These are phyloP conservation scores for Anhinga rufa DNA, from an alignment of 2,113 vertebrate genomes.

Conservation along the genomic window DNA sequence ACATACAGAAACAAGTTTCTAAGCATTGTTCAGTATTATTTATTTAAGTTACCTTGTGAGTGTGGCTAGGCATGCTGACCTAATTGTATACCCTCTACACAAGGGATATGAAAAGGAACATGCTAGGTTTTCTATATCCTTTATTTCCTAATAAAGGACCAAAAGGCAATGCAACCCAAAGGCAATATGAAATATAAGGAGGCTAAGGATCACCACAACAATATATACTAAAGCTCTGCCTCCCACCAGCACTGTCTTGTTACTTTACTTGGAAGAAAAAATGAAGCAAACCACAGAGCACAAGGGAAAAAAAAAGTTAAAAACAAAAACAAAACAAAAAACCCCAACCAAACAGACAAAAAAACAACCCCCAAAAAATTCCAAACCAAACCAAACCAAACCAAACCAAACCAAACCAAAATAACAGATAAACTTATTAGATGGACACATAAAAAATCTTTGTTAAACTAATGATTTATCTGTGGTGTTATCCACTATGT, in stretches of 20 bases:
- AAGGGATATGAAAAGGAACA: background rate
- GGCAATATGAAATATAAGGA: background rate
- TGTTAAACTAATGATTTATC: background rate
- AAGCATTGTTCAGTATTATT: background rate
- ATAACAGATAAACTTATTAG: background rate
- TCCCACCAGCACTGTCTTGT: background rate
- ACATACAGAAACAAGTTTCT: background rate
- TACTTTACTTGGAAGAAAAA: background rate
- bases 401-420: too few relatives aligned
- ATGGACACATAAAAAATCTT: background rate
- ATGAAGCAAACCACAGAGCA: background rate
- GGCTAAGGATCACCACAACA: too few relatives aligned
- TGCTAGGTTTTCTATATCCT: background rate
- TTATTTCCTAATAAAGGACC: background rate
- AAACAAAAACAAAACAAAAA: too few relatives aligned
- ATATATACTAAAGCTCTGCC: background rate
- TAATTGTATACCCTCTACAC: background rate
- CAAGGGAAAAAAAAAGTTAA: too few relatives aligned
- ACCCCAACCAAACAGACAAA: too few relatives aligned
- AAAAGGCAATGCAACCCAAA: background rate
- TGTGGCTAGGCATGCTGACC: background rate
- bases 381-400: too few relatives aligned
- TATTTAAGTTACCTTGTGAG: background rate
- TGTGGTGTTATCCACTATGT: background rate
- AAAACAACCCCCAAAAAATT: too few relatives aligned